Evolutionary conservation across 1,140 invertebrate species (phyloP).

Genomic region (Drosophila nasuta): DNA sequence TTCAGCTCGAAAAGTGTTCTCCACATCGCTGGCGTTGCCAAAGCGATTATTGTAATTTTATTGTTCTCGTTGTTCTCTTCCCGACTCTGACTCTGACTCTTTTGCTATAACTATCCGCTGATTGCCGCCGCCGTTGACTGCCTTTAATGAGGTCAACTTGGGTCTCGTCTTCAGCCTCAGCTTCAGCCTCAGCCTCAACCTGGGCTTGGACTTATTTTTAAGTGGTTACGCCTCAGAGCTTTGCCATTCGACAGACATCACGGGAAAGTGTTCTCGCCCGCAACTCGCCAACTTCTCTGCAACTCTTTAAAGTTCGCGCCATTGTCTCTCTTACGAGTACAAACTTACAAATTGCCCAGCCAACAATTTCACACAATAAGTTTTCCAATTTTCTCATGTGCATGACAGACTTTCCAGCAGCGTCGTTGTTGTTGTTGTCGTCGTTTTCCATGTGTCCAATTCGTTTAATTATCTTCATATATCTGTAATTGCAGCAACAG

Average conservation of each 20-base stretch:
- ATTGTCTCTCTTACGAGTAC: constrained; percentile 35
- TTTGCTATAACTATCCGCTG: constrained; percentile 53
- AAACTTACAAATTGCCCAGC: constrained; percentile 33
- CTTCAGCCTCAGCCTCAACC: too few relatives aligned
- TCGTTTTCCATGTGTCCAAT: constrained; percentile 19
- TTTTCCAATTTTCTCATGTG: constrained; percentile 24
- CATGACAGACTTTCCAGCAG: constrained; percentile 1
- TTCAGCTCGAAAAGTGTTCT: background rate
- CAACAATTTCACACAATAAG: constrained; percentile 50
- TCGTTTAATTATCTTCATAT: constrained; percentile 17
- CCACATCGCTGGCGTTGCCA: constrained; percentile 42
- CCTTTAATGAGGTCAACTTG: constrained; percentile 72
- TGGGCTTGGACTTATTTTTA: constrained; percentile 36
- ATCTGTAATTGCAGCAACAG: background rate
- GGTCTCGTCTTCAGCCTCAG: background rate
- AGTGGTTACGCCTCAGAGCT: constrained; percentile 67
- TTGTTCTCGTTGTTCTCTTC: constrained; percentile 51
- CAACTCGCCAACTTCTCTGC: constrained; percentile 5
- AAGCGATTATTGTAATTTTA: constrained; percentile 81
- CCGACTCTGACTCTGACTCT: constrained; percentile 20
- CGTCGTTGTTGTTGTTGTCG: too few relatives aligned
- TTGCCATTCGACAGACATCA: constrained; percentile 38
- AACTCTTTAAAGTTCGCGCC: background rate
- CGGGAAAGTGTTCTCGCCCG: constrained; percentile 69
- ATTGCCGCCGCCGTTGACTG: constrained; percentile 45